Percentiles rank a stretch among this genome's conserved stretches.
Conservation (phyloP, 2,888 invertebrate genomes). For the Bombyx huttoni region DNA sequence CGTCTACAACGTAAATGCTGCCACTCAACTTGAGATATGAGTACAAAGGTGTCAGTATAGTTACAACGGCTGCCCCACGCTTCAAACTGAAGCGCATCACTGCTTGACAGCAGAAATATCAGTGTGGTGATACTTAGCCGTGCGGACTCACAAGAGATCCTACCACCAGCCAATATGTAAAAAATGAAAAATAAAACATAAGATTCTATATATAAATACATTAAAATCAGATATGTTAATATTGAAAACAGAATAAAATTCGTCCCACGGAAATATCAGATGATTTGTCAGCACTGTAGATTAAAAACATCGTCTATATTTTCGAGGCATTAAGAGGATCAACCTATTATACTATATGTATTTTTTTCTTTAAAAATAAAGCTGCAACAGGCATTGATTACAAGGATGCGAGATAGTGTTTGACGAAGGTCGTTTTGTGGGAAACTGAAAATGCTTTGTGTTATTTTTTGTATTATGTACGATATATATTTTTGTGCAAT, state of each 20-base stretch:
- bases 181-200: no score
- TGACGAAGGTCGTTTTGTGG: conserved; percentile 60
- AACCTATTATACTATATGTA: conserved; percentile 46
- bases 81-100: no score
- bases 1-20: no score
- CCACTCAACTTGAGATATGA: no score
- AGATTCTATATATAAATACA: no score
- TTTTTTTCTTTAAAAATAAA: conserved; percentile 22
- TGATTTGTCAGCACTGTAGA: conserved; percentile 23
- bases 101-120: no score
- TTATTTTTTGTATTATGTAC: conserved; percentile 17
- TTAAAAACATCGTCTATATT: conserved; percentile 63
- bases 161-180: no score
- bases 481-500: background rate
- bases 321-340: conserved; percentile 65
- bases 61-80: no score
- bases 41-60: no score
- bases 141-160: no score
- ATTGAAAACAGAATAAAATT: background rate
- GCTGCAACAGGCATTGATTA: conserved; percentile 44
- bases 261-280: background rate
- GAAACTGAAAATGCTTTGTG: conserved; percentile 21
- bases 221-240: background rate
- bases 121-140: no score
- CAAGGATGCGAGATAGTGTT: conserved; percentile 60